Evolutionary conservation across 2,888 invertebrate genomes (phyloP).

Genomic region (Eupithecia pulchellata): DNA sequence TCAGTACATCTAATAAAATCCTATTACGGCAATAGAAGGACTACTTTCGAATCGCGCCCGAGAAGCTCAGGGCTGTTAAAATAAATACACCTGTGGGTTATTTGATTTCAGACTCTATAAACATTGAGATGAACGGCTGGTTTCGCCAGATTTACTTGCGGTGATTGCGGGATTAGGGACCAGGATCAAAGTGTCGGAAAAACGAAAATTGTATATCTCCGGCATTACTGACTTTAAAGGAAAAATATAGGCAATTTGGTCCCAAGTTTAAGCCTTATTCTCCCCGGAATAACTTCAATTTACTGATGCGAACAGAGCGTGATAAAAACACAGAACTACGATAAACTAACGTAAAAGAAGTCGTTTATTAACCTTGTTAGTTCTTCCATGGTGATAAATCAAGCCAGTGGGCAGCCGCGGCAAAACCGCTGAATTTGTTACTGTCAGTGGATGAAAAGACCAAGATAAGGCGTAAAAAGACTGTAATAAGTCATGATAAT

Average conservation of each 20-base stretch:
- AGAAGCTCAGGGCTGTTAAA: neutral
- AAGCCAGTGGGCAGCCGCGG: slow-evolving; percentile 11
- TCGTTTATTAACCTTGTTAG: slow-evolving; percentile 16
- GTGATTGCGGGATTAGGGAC: slow-evolving; percentile 29
- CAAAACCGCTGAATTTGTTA: slow-evolving; percentile 57
- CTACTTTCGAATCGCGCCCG: neutral
- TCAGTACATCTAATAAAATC: neutral
- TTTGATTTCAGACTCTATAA: slow-evolving; percentile 3
- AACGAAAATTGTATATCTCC: slow-evolving; percentile 2
- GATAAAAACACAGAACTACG: neutral
- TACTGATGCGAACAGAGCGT: slow-evolving; percentile 5
- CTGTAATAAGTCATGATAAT: slow-evolving; percentile 48
- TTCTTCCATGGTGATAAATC: slow-evolving; percentile 25
- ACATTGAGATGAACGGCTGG: slow-evolving; percentile 8
- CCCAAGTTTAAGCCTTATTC: neutral
- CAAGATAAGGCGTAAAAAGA: slow-evolving; percentile 51
- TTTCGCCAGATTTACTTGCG: slow-evolving; percentile 28
- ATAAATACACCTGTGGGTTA: slow-evolving; percentile 5
- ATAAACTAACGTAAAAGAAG: slow-evolving; percentile 15
- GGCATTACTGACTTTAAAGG: slow-evolving; percentile 1
- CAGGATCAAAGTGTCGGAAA: slow-evolving; percentile 27
- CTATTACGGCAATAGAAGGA: neutral
- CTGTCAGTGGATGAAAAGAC: slow-evolving; percentile 67
- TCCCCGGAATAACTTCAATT: neutral
- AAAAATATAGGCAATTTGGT: neutral